Evolutionary conservation across 2,113 vertebrate genomes (phyloP).

Genomic region (Kobus ellipsiprymnus): DNA sequence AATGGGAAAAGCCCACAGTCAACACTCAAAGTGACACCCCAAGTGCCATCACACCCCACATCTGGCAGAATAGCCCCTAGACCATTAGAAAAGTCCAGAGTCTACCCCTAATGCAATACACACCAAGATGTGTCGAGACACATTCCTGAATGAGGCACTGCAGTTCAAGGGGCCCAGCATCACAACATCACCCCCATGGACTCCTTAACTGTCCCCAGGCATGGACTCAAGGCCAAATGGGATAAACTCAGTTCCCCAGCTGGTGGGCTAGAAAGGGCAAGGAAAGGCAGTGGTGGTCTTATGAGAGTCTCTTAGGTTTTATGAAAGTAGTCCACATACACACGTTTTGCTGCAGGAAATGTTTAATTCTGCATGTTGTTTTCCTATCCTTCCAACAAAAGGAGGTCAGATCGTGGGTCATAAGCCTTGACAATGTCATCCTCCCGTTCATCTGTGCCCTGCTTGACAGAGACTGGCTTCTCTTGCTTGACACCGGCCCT

Average conservation of each 20-base stretch:
- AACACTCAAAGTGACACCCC: background rate
- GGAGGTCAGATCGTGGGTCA: slow-evolving; percentile 7
- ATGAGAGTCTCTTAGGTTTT: background rate
- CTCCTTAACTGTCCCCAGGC: background rate
- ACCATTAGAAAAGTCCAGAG: background rate
- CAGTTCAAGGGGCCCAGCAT: background rate
- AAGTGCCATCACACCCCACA: background rate
- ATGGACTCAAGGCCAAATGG: background rate
- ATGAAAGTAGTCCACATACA: background rate
- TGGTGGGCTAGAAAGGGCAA: background rate
- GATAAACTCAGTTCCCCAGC: background rate
- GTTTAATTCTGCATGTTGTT: slow-evolving; percentile 52
- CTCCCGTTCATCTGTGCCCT: background rate
- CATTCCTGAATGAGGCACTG: background rate
- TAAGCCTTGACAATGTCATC: background rate
- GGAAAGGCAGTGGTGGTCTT: background rate
- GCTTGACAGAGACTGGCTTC: slow-evolving; percentile 20
- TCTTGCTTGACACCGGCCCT: background rate
- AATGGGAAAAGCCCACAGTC: background rate
- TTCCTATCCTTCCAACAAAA: slow-evolving; percentile 43
- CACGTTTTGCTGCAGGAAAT: slow-evolving; percentile 28
- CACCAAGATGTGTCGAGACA: background rate
- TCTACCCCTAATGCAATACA: background rate
- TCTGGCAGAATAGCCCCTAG: background rate
- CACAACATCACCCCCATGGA: background rate